Conservation (phyloP, 2,113 vertebrate genomes). For the Gasterosteus aculeatus region DNA sequence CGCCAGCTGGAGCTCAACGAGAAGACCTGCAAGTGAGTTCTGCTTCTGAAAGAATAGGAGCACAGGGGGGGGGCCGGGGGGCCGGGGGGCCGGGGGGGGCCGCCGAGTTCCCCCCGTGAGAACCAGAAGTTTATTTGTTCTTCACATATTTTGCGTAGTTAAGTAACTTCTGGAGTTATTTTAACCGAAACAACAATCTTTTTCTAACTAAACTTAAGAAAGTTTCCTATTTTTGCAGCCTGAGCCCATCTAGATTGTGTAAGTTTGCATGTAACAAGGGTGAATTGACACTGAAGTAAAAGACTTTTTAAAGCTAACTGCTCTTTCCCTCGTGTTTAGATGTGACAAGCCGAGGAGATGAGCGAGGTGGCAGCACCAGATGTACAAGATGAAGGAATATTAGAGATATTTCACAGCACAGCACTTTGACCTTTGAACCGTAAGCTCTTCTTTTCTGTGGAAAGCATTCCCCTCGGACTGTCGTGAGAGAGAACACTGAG, state of each 20-base stretch:
- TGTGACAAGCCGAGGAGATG: conserved; percentile 98
- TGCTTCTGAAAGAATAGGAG: not conserved
- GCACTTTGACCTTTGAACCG: conserved; percentile 94
- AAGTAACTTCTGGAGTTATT: not conserved
- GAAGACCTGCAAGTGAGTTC: conserved; percentile 98
- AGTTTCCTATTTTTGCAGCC: too few species aligned
- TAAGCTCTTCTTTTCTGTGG: conserved; percentile 84
- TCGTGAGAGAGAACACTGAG: conserved; percentile 72
- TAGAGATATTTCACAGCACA: conserved; percentile 86
- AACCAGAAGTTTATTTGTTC: too few species aligned
- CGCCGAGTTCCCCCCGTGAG: too few species aligned
- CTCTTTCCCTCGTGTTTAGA: conserved; percentile 73
- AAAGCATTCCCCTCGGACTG: conserved; percentile 90
- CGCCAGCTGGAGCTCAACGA: conserved; percentile 99
- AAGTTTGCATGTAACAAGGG: not conserved
- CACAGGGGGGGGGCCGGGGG: not conserved
- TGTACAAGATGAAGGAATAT: conserved; percentile 90
- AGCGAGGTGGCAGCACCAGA: conserved; percentile 79
- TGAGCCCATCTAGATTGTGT: too few species aligned
- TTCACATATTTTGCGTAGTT: not conserved
- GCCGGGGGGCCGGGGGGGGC: too few species aligned
- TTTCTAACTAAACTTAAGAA: too few species aligned
- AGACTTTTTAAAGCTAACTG: not conserved
- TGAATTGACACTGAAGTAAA: not conserved
- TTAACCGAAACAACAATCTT: too few species aligned